A percentile compares a stretch with the other conserved stretches of the same genome.
phyloP scores from a whole-genome alignment of 2,113 vertebrate species.

The Rhinopomastus cyanomelas region DNA sequence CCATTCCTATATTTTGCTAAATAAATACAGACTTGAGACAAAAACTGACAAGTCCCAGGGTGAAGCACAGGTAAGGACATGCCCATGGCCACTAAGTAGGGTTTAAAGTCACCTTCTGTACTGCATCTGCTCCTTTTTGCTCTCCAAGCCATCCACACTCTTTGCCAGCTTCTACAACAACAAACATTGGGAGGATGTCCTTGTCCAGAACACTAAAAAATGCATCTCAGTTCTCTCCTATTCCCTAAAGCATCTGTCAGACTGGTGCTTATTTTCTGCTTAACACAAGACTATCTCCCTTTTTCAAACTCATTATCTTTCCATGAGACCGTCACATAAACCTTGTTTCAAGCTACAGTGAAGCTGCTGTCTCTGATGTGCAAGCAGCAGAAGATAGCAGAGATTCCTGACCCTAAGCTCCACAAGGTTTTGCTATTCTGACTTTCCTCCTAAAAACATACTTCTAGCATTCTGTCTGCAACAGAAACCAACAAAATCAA shows the following conservation, averaged over 20 bases:
- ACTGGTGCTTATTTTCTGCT: background rate
- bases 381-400: background rate
- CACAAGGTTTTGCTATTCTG: background rate
- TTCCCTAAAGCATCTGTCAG: background rate
- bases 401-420: background rate
- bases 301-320: background rate
- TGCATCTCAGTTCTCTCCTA: background rate
- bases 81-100: fast-evolving
- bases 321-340: fast-evolving
- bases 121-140: background rate
- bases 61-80: background rate
- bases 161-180: background rate
- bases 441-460: background rate
- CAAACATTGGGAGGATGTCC: background rate
- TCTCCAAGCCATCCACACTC: background rate
- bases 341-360: background rate
- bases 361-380: background rate
- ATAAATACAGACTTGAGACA: background rate
- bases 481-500: background rate
- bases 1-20: background rate
- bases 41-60: fast-evolving
- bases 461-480: background rate
- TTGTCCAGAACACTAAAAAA: background rate
- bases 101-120: background rate
- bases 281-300: background rate